Evolutionary conservation across 92 coral and sea anemone genomes (phyloP), one percentile per base, ranked within the genome.

Genomic region (Paragorgia papillata): DNA sequence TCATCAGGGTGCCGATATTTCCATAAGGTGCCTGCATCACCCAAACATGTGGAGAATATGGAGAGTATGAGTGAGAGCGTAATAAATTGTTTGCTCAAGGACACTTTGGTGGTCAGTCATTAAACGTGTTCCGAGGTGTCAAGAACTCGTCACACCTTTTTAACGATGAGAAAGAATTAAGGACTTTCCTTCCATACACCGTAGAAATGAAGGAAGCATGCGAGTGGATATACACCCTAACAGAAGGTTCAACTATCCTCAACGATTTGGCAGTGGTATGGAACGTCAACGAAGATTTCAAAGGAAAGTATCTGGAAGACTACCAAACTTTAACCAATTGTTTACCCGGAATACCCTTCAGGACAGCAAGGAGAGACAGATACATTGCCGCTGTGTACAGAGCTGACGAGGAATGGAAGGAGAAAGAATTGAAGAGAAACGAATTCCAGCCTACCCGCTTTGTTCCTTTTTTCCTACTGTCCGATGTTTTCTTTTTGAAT

Each of bases 241-340:
- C 20, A n/a, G 28, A 28, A 48, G 24, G 7, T 57, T 57, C 64
- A 10, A 10, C 64, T 12, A 20, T 57, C 4, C 32, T 57, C 24
- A 30, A 57, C 27, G 32, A 57, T 24, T 57, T 57, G 64, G 64
- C 14, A 3, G 64, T 13, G 10, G 27, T 57, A 14, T 88, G 88
- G 91, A 70, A 71, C 26, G 56, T 84, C 13, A 34, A 79, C 26
- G 48, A 30, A 29, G 66, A 66, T 33, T 85, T 70, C 79, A 51
- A 10, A 29, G 61, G 84, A 24, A 57, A 74, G 20, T 80, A 73
- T 58, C 56, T 74, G 59, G 74, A 75, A 65, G 66, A 80, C 28
- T 74, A 85, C 31, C 62, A 19, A 21, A 54, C 69, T 58, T 18
- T 80, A 33, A 73, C 30, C 43, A 37, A 37, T 37, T 37, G 6